Conservation (phyloP, 2,888 invertebrate species). For the Vanessa cardui region DNA sequence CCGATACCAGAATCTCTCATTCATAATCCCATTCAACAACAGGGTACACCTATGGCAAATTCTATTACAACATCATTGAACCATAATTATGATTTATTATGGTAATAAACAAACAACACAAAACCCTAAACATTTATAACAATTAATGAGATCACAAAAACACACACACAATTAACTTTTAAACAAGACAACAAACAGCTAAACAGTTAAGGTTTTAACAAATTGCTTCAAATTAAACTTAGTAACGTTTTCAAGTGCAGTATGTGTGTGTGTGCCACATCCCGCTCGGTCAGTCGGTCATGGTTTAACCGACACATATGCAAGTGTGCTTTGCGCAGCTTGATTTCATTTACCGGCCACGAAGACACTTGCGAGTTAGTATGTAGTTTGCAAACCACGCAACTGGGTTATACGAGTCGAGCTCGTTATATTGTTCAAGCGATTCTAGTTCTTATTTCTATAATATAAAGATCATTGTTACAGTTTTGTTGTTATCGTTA, state of each 20-base stretch:
- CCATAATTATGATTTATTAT: no score
- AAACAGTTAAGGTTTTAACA: no score
- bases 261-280: conserved; percentile 13
- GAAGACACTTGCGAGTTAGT: conserved; percentile 25
- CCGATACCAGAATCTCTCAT: no score
- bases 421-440: neutral
- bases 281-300: conserved; percentile 8
- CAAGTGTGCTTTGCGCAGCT: conserved; percentile 18
- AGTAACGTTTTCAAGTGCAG: neutral
- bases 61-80: no score
- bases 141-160: no score
- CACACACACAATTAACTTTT: no score
- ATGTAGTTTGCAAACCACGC: conserved; percentile 14
- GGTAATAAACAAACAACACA: no score
- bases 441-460: neutral
- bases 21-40: no score
- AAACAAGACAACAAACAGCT: no score
- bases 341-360: conserved; percentile 22
- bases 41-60: no score
- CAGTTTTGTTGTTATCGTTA: neutral
- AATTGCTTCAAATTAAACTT: neutral
- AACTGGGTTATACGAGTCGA: conserved; percentile 17
- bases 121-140: no score
- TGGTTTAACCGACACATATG: conserved; percentile 10
- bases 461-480: neutral